Evolutionary conservation across 2,888 invertebrate genomes (phyloP).

Genomic region (Slavum lentiscoides): DNA sequence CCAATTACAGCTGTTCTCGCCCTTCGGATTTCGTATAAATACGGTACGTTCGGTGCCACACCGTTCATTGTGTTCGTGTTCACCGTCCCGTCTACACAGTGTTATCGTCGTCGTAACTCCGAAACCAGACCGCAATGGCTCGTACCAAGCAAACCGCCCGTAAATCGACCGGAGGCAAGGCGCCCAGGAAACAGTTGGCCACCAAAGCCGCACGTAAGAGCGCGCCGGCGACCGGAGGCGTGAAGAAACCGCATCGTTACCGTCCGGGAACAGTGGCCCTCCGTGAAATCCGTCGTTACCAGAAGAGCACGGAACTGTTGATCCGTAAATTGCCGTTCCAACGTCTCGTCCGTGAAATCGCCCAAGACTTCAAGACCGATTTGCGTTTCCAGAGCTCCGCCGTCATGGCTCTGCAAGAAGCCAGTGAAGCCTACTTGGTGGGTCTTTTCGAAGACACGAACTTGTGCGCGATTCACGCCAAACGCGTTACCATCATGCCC

Average conservation of each 20-base stretch:
- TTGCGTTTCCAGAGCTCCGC: slow-evolving; percentile 60
- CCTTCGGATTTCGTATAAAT: too few relatives aligned
- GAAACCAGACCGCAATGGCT: slow-evolving; percentile 62
- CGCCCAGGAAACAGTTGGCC: slow-evolving; percentile 64
- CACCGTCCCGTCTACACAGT: too few relatives aligned
- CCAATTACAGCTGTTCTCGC: too few relatives aligned
- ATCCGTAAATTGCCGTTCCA: slow-evolving; percentile 65
- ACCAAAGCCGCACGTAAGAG: slow-evolving; percentile 64
- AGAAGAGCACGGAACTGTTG: slow-evolving; percentile 64
- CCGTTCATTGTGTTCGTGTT: too few relatives aligned
- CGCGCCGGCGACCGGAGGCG: slow-evolving; percentile 64
- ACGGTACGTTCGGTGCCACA: too few relatives aligned
- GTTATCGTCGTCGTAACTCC: neutral
- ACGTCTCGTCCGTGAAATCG: slow-evolving; percentile 64
- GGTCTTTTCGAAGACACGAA: slow-evolving; percentile 69
- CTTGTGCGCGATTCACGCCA: slow-evolving; percentile 76
- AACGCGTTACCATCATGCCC: slow-evolving; percentile 70
- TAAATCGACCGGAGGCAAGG: slow-evolving; percentile 65
- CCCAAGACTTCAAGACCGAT: slow-evolving; percentile 62
- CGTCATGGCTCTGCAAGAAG: slow-evolving; percentile 59
- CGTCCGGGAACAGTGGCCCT: slow-evolving; percentile 61
- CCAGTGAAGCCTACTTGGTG: slow-evolving; percentile 67
- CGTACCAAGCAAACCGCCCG: slow-evolving; percentile 66
- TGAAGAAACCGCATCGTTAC: slow-evolving; percentile 65
- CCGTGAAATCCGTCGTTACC: slow-evolving; percentile 69